Evolutionary conservation across 2,797 vertebrate species (phyloP).

Genomic region (Coracias cyanogaster): DNA sequence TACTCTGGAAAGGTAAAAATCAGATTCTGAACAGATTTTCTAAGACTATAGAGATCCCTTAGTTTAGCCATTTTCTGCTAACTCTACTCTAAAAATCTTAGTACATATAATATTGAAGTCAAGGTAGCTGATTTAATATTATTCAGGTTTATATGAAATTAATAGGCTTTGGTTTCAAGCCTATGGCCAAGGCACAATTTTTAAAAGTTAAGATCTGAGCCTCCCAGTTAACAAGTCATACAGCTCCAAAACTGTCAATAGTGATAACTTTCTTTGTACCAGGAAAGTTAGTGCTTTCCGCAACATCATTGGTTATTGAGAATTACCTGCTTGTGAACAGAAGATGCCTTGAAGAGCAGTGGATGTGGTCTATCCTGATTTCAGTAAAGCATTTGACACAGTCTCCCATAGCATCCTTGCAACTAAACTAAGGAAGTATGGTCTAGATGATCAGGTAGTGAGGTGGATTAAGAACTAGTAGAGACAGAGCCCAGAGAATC

Average conservation of each 20-base stretch:
- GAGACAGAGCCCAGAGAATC: too few relatives aligned
- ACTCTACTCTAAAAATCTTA: not conserved
- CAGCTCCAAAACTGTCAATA: not conserved
- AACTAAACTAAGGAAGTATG: too few relatives aligned
- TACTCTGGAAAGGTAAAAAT: not conserved
- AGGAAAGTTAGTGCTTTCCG: not conserved
- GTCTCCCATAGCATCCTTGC: too few relatives aligned
- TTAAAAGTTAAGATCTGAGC: not conserved
- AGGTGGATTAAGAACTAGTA: too few relatives aligned
- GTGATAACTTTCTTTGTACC: not conserved
- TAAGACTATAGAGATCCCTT: not conserved
- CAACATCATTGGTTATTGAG: rapidly evolving
- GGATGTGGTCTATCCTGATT: too few relatives aligned
- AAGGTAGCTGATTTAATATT: not conserved
- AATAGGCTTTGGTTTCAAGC: not conserved
- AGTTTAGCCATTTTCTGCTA: not conserved
- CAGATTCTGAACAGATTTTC: not conserved
- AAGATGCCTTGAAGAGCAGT: not conserved
- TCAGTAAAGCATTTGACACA: too few relatives aligned
- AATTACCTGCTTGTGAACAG: not conserved
- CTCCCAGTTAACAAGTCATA: not conserved
- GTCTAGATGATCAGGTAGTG: too few relatives aligned
- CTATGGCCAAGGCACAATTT: not conserved
- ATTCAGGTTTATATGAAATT: not conserved
- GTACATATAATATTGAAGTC: not conserved